Conservation (phyloP, 1,140 invertebrate species). For the Lucilia cuprina region DNA sequence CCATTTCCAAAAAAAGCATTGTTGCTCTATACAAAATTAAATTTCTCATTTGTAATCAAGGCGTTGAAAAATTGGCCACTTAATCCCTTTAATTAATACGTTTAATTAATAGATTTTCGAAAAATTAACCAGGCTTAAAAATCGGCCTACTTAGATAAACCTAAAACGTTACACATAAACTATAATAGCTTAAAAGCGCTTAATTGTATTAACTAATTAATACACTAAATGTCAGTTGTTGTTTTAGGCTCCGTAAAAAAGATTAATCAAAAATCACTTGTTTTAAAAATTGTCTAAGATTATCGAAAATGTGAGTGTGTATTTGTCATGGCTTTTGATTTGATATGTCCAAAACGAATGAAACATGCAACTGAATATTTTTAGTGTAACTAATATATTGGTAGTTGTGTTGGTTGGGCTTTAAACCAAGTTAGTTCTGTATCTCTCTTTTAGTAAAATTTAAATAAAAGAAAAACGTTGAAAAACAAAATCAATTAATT, state of each 20-base stretch:
- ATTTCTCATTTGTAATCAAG: constrained; percentile 6
- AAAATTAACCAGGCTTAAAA: constrained; percentile 17
- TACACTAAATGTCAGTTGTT: not conserved
- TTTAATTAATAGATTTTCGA: constrained; percentile 12
- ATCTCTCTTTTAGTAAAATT: not conserved
- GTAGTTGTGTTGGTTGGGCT: not conserved
- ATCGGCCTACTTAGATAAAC: constrained; percentile 22
- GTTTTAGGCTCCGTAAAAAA: not conserved
- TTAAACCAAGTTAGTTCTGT: not conserved
- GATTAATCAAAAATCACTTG: constrained; percentile 24
- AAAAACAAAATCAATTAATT: constrained; percentile 18
- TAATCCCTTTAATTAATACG: constrained; percentile 31
- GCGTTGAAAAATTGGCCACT: constrained; percentile 31
- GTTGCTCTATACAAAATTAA: not conserved
- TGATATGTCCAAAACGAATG: too few relatives aligned
- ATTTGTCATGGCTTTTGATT: not conserved
- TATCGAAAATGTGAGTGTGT: not conserved
- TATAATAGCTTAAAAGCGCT: not conserved
- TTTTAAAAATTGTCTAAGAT: not conserved
- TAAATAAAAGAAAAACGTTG: not conserved
- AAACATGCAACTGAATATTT: not conserved
- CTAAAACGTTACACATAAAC: not conserved
- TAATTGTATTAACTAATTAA: not conserved
- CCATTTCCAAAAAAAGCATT: too few relatives aligned
- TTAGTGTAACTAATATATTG: not conserved